Base-by-base conservation (phyloP, 2,113 vertebrate species). In the Equus quagga region DNA sequence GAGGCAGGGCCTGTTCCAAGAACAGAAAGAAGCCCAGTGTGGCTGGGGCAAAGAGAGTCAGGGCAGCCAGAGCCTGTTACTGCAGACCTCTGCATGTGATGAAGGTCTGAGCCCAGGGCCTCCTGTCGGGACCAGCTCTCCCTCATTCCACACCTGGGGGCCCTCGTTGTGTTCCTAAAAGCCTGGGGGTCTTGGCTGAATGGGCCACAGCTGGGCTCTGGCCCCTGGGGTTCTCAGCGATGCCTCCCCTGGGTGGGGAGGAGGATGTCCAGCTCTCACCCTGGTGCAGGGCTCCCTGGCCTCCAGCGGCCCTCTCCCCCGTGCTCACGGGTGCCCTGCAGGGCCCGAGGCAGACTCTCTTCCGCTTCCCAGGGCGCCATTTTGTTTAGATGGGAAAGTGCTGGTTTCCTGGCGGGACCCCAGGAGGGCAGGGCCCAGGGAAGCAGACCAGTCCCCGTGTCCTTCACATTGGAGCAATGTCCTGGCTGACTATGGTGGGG, bases 111-210 rank as follows among this genome's bases (percentile, higher is more conserved):
- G 54, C 9, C 51, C 28, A 28, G 14, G 49, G 13, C 36, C 36
- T 21, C 31, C 51, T 6, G 15, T 8, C 44, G 4, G 24, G 12
- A 24, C 64, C 65, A 56, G 84, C 33, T 28, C 8, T 36, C 49
- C 51, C 7, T 21, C 51, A 0, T 7, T 44, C 49, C 0, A 1
- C 28, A 33, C 36, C 54, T 10, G 5, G 33, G 10, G 8, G n/a
- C 51, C 36, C 49, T 33, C 46, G 2, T 24, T 31, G 6, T 26
- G 12, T 54, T 60, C 44, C 24, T 31, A 0, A 9, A n/a, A 75
- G 31, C 67, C 18, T 0, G 0, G 36, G 17, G 0, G 8, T 8
- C 44, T 62, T 11, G 4, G 17, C 79, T 64, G 17, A 15, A 0
- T 9, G 56, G 33, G 26, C 24, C 21, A 54, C 24, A 15, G 12